Base-by-base conservation (phyloP, 2,888 invertebrate genomes). In the Bombyx huttoni region DNA sequence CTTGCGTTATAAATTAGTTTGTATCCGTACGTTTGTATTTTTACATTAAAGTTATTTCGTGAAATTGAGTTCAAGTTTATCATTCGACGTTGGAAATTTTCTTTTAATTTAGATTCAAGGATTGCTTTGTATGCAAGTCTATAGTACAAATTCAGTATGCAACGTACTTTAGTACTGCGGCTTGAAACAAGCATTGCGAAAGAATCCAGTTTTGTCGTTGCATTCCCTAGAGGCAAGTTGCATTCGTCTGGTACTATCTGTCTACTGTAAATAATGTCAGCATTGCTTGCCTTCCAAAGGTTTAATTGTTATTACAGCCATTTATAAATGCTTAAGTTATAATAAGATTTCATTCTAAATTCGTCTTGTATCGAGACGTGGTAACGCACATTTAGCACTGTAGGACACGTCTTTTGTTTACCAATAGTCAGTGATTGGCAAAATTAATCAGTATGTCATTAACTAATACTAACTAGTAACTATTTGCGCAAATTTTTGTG, bases 121-220 rank as follows among this genome's bases (percentile, higher is more conserved):
- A 40, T 40, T 40, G 40, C 40, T 10, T 8, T 12, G 12, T 10
- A 40, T 40, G 3, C 12, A 10, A 12, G 12, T 7, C 7, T 8
- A 10, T 40, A 40, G 8, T 10, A 40, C 40, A 40, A 40, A 40
- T 12, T 40, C 9, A 40, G 7, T 40, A 12, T 40, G 40, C 40
- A 40, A 8, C 8, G 12, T 40, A 7, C 8, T 40, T n/a, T 12
- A 10, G 40, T 10, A 40, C 9, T 12, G 40, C 7, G 40, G 40
- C 40, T 40, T 40, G 40, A 40, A 40, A 40, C 40, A 12, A 40
- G 40, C 40, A 40, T 40, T 40, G 40, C 40, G 40, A 40, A 40
- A 63, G 63, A 68, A 67, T 66, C 65, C 65, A 64, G 68, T 66
- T 66, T 59, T 58, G 66, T 59, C 60, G 64, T 62, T 61, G 63